Conservation (phyloP, 2,888 invertebrate genomes). For the Azorinus chamasolen region DNA sequence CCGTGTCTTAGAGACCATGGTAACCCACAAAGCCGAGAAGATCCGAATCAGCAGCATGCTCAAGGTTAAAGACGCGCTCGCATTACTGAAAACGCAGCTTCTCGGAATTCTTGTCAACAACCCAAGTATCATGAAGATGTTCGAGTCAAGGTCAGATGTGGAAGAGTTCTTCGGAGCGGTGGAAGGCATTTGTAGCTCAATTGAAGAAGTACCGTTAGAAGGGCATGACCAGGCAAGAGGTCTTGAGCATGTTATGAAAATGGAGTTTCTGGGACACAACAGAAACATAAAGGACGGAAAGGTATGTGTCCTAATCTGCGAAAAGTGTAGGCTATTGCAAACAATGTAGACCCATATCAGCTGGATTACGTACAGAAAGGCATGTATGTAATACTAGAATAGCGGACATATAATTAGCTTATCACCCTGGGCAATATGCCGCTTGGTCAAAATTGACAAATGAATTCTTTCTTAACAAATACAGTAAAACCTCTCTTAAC, state of each 20-base stretch:
- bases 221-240: constrained; percentile 2
- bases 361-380: too few relatives aligned
- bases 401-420: too few relatives aligned
- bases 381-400: too few relatives aligned
- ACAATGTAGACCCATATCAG: too few relatives aligned
- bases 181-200: constrained; percentile 1
- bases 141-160: background rate
- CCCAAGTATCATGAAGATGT: background rate
- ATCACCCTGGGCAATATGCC: too few relatives aligned
- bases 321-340: too few relatives aligned
- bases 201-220: constrained; percentile 12
- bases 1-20: background rate
- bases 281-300: background rate
- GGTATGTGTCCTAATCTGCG: too few relatives aligned
- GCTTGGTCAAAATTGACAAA: too few relatives aligned
- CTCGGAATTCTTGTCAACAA: background rate
- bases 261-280: background rate
- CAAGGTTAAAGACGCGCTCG: background rate
- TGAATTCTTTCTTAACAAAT: too few relatives aligned
- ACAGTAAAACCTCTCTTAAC: too few relatives aligned
- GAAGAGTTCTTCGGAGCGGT: constrained; percentile 17
- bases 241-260: background rate
- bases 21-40: background rate
- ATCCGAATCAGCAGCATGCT: constrained; percentile 1
- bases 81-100: too few relatives aligned